These are phyloP conservation scores for Himantopus leucocephalus DNA, from an alignment of 2,113 vertebrate species.

Conservation along the genomic window DNA sequence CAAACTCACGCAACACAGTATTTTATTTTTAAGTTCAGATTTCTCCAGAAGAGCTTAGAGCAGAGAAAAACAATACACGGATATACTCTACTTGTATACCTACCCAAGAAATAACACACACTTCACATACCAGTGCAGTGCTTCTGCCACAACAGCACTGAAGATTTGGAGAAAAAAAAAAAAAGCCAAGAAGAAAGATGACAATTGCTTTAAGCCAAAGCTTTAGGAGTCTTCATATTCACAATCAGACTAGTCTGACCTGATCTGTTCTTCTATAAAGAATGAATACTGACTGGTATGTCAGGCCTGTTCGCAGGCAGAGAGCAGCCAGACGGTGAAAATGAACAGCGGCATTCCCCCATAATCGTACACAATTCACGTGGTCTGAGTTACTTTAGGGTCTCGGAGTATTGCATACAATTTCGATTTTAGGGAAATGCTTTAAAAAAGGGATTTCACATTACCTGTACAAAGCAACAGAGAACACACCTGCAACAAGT, in stretches of 20 bases:
- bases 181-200: not conserved
- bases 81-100: not conserved
- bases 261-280: not conserved
- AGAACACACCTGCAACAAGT: not conserved
- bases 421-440: not conserved
- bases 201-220: not conserved
- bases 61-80: accelerated
- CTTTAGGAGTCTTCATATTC: not conserved
- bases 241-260: constrained; percentile 1
- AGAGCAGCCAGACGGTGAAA: not conserved
- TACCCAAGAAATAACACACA: not conserved
- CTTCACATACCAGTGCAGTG: not conserved
- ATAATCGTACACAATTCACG: not conserved
- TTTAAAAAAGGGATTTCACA: not conserved
- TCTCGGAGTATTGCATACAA: not conserved
- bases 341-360: not conserved
- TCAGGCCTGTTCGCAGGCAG: not conserved
- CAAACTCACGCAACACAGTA: not conserved
- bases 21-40: not conserved
- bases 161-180: not conserved
- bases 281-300: constrained; percentile 9
- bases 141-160: not conserved
- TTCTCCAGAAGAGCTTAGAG: not conserved
- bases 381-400: accelerated
- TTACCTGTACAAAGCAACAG: not conserved